phyloP scores from a whole-genome alignment of 2,888 invertebrate species.

The Sarcophaga rosellei region DNA sequence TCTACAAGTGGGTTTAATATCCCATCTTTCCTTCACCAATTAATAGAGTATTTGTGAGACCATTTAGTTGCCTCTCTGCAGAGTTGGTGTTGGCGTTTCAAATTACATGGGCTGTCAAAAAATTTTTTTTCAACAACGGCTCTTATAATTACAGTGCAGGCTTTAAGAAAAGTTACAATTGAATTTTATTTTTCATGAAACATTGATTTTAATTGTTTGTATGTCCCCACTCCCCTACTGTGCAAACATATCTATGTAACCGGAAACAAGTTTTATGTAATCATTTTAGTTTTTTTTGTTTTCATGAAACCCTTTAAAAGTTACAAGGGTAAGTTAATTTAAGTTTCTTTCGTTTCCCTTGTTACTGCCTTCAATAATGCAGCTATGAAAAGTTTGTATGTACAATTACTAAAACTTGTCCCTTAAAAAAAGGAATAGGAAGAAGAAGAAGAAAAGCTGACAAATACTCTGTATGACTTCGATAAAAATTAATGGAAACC shows the following conservation, averaged over 20 bases:
- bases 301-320: not conserved
- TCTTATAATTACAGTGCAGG: too few relatives aligned
- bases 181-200: too few relatives aligned
- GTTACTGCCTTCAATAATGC: not conserved
- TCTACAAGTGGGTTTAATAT: too few relatives aligned
- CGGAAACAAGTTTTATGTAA: conserved; percentile 15
- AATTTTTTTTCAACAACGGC: too few relatives aligned
- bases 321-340: not conserved
- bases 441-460: too few relatives aligned
- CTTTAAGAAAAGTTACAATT: too few relatives aligned
- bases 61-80: too few relatives aligned
- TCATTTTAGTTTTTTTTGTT: conserved; percentile 13
- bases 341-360: not conserved
- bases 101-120: too few relatives aligned
- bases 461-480: not conserved
- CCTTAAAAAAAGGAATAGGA: not conserved
- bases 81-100: too few relatives aligned
- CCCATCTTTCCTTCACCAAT: too few relatives aligned
- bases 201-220: too few relatives aligned
- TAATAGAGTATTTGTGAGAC: too few relatives aligned
- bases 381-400: not conserved
- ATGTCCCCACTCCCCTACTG: not conserved
- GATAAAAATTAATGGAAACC: not conserved
- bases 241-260: not conserved
- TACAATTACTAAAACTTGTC: not conserved